Base-by-base conservation (phyloP, 2,888 invertebrate genomes). In the Eupelmus urozonus region DNA sequence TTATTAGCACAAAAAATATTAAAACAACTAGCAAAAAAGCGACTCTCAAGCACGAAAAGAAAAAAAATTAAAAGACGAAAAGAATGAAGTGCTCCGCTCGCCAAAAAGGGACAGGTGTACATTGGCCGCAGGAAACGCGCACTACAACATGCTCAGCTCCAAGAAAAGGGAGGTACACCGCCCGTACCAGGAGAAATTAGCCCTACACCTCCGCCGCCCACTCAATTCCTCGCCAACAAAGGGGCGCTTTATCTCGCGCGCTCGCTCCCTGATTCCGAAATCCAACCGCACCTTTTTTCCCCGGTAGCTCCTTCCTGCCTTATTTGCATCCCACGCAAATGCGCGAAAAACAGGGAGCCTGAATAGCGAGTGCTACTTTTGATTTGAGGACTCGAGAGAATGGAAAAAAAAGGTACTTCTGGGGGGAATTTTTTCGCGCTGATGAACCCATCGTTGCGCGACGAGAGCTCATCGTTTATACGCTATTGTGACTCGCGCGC, bases 141-240 rank as follows among this genome's bases (percentile, higher is more conserved):
- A n/a, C n/a, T n/a, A n/a, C n/a, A n/a, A n/a, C n/a, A n/a, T n/a
- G n/a, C n/a, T n/a, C n/a, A n/a, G n/a, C n/a, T n/a, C n/a, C n/a
- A n/a, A 34, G 34, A 34, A 34, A 9, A 34, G 34, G 9, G 9
- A 9, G 34, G 34, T 34, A 5, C 9, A 3, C 3, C 9, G 34
- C 34, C 3, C 9, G 34, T 34, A 34, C 42, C 18, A 1, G 9
- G 57, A 27, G 29, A 49, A 63, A 65, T 70, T 70, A 70, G 55
- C 70, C 23, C 34, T 20, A 18, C 18, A 40, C 51, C 1, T 18
- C 11, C 18, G 9, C 45, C 72, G 25, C 74, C 49, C 55, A 13
- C 55, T 70, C 71, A 62, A 71, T 71, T 71, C 62, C 57, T 62
- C 20, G 49, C 70, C 59, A 34, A 70, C 69, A 63, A 76, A 62